A percentile compares a stretch with the other conserved stretches of the same genome.
phyloP scores from a whole-genome alignment of 2,113 vertebrate genomes.

The Coryphaenoides rupestris region DNA sequence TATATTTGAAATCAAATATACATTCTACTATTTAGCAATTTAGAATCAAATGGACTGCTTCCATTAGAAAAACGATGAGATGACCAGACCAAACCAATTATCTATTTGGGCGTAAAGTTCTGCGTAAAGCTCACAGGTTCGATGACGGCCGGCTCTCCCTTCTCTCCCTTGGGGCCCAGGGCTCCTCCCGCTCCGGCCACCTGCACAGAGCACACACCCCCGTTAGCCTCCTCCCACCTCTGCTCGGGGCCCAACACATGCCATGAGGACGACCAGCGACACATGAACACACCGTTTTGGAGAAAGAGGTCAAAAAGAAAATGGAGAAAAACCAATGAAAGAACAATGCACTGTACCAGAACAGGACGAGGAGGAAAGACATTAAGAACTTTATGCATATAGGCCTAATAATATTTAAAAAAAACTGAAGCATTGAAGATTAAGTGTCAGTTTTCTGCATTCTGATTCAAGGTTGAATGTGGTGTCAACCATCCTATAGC shows the following conservation, averaged over 20 bases:
- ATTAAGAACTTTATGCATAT: neutral
- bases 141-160: slow-evolving; percentile 93
- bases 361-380: neutral
- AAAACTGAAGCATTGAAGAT: no score
- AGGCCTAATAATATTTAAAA: no score
- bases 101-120: slow-evolving; percentile 22
- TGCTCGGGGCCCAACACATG: slow-evolving; percentile 2
- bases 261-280: slow-evolving; percentile 8
- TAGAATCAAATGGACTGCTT: no score
- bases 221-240: slow-evolving; percentile 28
- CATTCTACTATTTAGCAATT: no score
- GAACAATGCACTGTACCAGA: neutral
- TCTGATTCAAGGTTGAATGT: no score
- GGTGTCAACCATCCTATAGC: no score
- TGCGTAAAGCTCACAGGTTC: slow-evolving; percentile 83
- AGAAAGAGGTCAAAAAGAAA: neutral
- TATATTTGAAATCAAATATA: no score
- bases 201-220: slow-evolving; percentile 58
- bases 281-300: slow-evolving; percentile 7
- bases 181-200: slow-evolving; percentile 75
- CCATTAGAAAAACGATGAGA: no score
- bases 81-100: neutral
- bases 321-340: neutral
- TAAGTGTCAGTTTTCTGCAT: no score
- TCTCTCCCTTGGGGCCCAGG: slow-evolving; percentile 91